These are phyloP conservation scores for Littorina saxatilis DNA, from an alignment of 1,140 invertebrate genomes.

Conservation along the genomic window DNA sequence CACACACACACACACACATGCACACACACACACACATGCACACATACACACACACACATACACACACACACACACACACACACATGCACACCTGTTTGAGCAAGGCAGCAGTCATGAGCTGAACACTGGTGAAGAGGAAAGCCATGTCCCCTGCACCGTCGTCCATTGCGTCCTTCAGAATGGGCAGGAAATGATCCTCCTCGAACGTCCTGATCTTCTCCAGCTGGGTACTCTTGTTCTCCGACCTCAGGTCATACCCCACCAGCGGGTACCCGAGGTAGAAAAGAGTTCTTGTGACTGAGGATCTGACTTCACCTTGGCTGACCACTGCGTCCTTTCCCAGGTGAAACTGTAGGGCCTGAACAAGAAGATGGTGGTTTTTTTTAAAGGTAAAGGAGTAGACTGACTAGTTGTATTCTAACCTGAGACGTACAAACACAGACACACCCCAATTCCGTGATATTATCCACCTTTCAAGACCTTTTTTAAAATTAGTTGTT, in stretches of 20 bases:
- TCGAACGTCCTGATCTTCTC: slow-evolving; percentile 9
- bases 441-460: no score
- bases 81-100: neutral
- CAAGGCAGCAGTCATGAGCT: slow-evolving; percentile 18
- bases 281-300: slow-evolving; percentile 15
- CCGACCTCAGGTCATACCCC: slow-evolving; percentile 2
- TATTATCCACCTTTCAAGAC: no score
- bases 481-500: no score
- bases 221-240: neutral
- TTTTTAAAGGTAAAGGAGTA: neutral
- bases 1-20: no score
- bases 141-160: slow-evolving; percentile 19
- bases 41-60: no score
- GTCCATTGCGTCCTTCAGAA: slow-evolving; percentile 13
- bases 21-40: no score
- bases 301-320: neutral
- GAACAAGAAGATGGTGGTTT: neutral
- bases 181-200: slow-evolving; percentile 12
- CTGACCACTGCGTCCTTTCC: slow-evolving; percentile 8
- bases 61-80: no score
- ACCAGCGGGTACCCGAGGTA: slow-evolving; percentile 8
- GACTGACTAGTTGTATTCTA: neutral
- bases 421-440: neutral
- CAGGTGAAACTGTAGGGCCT: slow-evolving; percentile 22
- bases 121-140: slow-evolving; percentile 2